A percentile compares a stretch with the other conserved stretches of the same genome.
phyloP scores from a whole-genome alignment of 2,797 vertebrate genomes.

The Enteromius thamalakanensis region DNA sequence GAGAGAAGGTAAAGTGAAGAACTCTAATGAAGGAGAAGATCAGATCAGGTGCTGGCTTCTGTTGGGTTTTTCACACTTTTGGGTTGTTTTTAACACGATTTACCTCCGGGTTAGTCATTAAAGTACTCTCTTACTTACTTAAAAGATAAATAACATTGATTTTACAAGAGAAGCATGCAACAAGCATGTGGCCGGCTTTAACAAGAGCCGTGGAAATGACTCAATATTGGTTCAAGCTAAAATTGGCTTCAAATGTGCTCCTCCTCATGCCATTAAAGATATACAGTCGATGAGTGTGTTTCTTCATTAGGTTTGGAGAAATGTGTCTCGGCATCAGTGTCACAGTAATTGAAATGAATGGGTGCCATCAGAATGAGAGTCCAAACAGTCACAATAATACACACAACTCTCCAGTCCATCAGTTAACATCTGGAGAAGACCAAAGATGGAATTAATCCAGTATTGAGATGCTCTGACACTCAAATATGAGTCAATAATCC shows the following conservation, averaged over 20 bases:
- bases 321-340: background rate
- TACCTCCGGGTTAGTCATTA: background rate
- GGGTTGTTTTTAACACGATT: background rate
- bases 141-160: background rate
- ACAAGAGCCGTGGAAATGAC: background rate
- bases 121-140: background rate
- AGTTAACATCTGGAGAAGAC: too few species aligned
- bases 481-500: too few species aligned
- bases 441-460: background rate
- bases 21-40: constrained; percentile 3
- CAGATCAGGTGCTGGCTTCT: background rate
- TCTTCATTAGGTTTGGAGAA: background rate
- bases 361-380: background rate
- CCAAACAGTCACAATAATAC: background rate
- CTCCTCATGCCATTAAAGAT: too few species aligned
- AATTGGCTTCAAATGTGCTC: background rate
- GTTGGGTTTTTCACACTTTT: background rate
- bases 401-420: too few species aligned
- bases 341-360: background rate
- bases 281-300: background rate
- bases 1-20: background rate
- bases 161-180: background rate
- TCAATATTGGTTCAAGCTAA: background rate
- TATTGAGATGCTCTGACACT: too few species aligned
- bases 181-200: background rate